These are phyloP conservation scores for Arge pagana DNA, from an alignment of 2,888 invertebrate species.

Conservation along the genomic window DNA sequence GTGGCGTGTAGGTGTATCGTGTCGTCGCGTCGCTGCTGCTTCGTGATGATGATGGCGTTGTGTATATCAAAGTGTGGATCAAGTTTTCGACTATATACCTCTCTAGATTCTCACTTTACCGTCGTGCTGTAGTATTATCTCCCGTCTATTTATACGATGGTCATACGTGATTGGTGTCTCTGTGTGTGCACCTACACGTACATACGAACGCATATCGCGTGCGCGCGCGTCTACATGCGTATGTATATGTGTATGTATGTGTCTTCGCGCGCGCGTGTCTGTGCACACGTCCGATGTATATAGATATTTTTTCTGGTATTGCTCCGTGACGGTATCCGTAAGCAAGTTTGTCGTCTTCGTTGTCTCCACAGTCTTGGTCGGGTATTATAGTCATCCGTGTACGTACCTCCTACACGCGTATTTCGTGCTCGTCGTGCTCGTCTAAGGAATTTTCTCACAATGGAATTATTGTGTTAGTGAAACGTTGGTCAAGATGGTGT, in stretches of 20 bases:
- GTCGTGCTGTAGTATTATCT: conserved; percentile 28
- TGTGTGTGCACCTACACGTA: background rate
- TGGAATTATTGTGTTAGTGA: conserved; percentile 49
- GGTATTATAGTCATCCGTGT: conserved; percentile 11
- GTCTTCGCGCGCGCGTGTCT: background rate
- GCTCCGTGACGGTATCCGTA: conserved; percentile 5
- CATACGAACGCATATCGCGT: background rate
- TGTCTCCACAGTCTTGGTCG: conserved; percentile 11
- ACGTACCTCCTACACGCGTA: conserved; percentile 6
- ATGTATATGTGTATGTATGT: too few species aligned
- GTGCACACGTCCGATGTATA: background rate
- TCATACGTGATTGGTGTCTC: conserved; percentile 50
- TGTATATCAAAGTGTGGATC: conserved; percentile 13
- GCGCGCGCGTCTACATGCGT: too few species aligned
- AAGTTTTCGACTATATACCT: conserved; percentile 16
- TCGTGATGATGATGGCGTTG: conserved; percentile 1
- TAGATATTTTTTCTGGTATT: background rate
- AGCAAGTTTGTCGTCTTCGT: conserved; percentile 7
- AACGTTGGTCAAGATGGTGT: conserved; percentile 22
- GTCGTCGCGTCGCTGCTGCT: too few species aligned
- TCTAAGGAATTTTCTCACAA: conserved; percentile 48
- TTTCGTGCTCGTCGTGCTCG: conserved; percentile 1
- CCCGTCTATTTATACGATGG: conserved; percentile 54
- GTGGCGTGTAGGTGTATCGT: too few species aligned
- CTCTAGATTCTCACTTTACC: conserved; percentile 8